Base-by-base conservation (phyloP, 92 coral and sea anemone genomes). In the Muricea muricata region DNA sequence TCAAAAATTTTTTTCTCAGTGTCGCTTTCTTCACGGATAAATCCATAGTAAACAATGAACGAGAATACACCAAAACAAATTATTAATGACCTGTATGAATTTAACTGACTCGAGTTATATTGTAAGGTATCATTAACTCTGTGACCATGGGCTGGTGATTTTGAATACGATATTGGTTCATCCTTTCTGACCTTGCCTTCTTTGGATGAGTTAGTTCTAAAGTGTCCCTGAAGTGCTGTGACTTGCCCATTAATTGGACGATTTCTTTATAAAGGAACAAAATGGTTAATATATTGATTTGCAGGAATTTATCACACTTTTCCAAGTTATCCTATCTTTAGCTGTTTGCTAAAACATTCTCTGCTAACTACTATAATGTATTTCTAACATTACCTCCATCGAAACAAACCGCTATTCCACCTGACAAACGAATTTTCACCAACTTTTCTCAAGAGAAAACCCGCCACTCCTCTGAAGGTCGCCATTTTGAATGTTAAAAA, bases 121-220 rank as follows among this genome's bases (percentile, higher is more conserved):
- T 92, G 89, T 17, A 92, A 85, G 0, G 94, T 92, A 78, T 92
- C 85, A 23, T 58, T 82, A 1, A 92, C 89, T 68, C 88, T 90
- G 87, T 93, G 93, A 29, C 57, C 65, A 68, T 88, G 86, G 50
- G 98, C 98, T 65, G 79, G 87, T 58, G 98, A 95, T 57, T 91
- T 91, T n/a, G 98, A 95, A 68, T 81, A 95, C 32, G 87, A 87
- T 55, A 91, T 87, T 20, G 98, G 98, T 76, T 85, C 77, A 73
- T 90, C 91, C 85, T 75, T 85, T 12, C 15, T 40, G 18, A 24
- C 6, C 15, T 63, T 33, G 35, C 28, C 23, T 9, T 63, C 30
- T 13, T 30, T 30, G 37, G 37, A 1, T 28, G 70, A 28, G 39
- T 12, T 32, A 28, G 12, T 28, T 39, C 70, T 63, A 25, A 63